Conservation (phyloP, 2,113 vertebrate species). For the Lagopus leucura region DNA sequence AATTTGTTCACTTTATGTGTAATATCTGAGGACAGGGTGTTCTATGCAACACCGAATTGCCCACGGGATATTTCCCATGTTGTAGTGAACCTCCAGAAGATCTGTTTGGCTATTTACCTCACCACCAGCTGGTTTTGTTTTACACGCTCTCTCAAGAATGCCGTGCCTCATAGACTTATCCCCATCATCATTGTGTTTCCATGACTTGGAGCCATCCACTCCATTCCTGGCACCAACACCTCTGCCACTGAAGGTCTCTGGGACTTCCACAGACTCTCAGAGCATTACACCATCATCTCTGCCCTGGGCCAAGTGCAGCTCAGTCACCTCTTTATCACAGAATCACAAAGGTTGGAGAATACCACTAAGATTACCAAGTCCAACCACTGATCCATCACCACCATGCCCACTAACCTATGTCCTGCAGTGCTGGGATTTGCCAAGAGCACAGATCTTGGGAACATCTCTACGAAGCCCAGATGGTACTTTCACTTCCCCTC, state of each 20-base stretch:
- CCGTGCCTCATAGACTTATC: neutral
- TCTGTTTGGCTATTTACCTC: neutral
- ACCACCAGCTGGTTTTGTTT: neutral
- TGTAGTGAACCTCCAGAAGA: neutral
- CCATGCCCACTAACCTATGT: too few relatives aligned
- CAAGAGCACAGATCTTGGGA: conserved; percentile 22
- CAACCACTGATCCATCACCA: too few relatives aligned
- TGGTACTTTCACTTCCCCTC: conserved; percentile 19
- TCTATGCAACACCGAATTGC: neutral
- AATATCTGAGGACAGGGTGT: neutral
- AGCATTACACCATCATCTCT: neutral
- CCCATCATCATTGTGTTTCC: neutral
- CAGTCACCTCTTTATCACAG: conserved; percentile 44
- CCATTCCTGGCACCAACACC: neutral
- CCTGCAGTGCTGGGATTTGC: conserved; percentile 6
- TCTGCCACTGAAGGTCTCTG: neutral
- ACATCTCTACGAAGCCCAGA: conserved; percentile 17
- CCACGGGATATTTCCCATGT: neutral
- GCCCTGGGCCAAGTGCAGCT: conserved; percentile 14
- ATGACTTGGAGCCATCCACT: fast-evolving
- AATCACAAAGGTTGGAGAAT: neutral
- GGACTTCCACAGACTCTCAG: neutral
- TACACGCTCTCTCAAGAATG: fast-evolving
- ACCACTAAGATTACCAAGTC: too few relatives aligned
- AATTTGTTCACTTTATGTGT: neutral